Evolutionary conservation across 2,113 vertebrate species (phyloP), one percentile per base, ranked within the genome.

Genomic region (Sigmodon hispidus): DNA sequence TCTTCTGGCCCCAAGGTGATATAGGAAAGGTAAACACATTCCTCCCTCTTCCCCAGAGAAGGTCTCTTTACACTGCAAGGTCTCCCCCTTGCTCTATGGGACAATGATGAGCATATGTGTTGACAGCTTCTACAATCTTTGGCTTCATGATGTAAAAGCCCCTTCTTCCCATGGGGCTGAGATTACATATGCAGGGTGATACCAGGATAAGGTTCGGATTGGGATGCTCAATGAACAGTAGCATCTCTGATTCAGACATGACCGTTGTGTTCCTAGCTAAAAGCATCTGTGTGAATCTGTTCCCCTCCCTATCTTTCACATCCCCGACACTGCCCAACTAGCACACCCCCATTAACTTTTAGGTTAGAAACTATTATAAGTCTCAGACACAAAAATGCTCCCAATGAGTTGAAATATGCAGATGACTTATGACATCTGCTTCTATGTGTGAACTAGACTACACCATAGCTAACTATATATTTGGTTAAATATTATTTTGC

Each of bases 401-500:
- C 77, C 55, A 75, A 61, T 59, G 36, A 94, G 31, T 70, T 96
- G 45, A 96, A 91, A 87, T 89, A 79, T 81, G 21, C 65, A 92
- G 22, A 95, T 72, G 40, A 15, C 21, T 29, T 73, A 80, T n/a
- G 67, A 65, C 79, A 67, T 19, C 52, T 80, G 87, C 80, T 94
- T 96, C 75, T 65, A 57, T 75, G 24, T 91, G 43, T 90, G 83
- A 92, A n/a, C 31, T 43, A 85, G 69, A 52, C 45, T 65, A 9
- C 34, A 34, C 40, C 19, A 81, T 19, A 15, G 3, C 12, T 36
- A 26, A 16, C 55, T 73, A 95, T 61, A 91, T 79, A 93, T 93
- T 93, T 93, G 77, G 34, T 75, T 79, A 93, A 81, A 87, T 45
- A 59, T 89, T 86, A 77, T 93, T 94, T 72, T 90, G 26, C 34